Conservation (phyloP, 2,888 invertebrate genomes). For the Drosophila flavopinicola region DNA sequence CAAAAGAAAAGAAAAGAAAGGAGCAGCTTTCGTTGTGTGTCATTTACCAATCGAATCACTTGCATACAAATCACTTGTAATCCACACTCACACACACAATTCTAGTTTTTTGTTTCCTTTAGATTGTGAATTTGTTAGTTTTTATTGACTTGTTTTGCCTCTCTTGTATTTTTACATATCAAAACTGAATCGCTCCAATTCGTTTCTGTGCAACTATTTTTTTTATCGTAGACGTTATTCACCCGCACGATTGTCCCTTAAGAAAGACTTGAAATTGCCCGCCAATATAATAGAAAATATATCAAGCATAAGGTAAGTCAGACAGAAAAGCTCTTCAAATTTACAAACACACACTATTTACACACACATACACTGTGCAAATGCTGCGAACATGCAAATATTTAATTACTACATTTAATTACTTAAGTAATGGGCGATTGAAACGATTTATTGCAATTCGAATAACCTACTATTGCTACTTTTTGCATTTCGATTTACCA, state of each 20-base stretch:
- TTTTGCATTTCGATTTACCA: neutral
- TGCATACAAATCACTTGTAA: conserved; percentile 25
- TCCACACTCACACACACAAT: conserved; percentile 22
- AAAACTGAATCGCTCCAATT: conserved; percentile 61
- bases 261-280: conserved; percentile 92
- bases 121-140: neutral
- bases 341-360: conserved; percentile 25
- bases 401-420: neutral
- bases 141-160: conserved; percentile 43
- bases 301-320: conserved; percentile 90
- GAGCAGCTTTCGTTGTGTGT: conserved; percentile 29
- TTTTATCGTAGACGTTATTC: conserved; percentile 90
- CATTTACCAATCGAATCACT: conserved; percentile 25
- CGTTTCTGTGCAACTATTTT: conserved; percentile 67
- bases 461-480: neutral
- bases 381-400: conserved; percentile 7
- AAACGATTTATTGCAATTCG: neutral
- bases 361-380: conserved; percentile 19
- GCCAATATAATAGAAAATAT: conserved; percentile 91
- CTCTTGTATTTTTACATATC: conserved; percentile 53
- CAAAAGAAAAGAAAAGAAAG: neutral
- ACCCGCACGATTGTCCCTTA: conserved; percentile 92
- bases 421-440: neutral
- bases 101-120: conserved; percentile 6
- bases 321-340: conserved; percentile 17